Evolutionary conservation across 2,888 invertebrate genomes (phyloP), one percentile per base, ranked within the genome.

Genomic region (Melanargia galathea): DNA sequence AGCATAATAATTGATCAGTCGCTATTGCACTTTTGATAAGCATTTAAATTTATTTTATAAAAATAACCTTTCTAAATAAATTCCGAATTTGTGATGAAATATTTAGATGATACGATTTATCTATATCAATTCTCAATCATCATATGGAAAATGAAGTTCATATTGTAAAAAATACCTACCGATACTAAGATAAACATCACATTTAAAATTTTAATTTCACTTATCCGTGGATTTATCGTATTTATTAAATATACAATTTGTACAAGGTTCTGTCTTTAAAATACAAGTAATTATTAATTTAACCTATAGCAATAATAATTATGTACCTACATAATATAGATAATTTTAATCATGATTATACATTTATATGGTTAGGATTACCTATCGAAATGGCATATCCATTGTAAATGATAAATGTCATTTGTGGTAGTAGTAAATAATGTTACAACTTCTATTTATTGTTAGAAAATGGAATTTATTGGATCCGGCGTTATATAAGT

Each of bases 41-140:
- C 90, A 90, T 90, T 90, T 90, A 90, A 86, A 85, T 84, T 83
- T 80, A 79, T 74, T 65, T 63, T 68, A 63, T 65, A 63, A 16
- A 52, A 65, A 63, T 67, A 54, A 64, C 64, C 49, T 63, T 40
- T 40, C 40, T 40, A 30, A 40, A 40, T 40, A 40, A 40, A 16
- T 63, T 62, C 49, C 18, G 48, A 38, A 55, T 26, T 26, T 26
- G 43, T 26, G 22, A 26, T 43, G 10, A 43, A 35, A 45, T 57
- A 45, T 22, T 40, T n/a, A n/a, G n/a, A 2, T 38, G 0, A 51
- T 30, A 11, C 10, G 18, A 8, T 43, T 16, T 4, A 30, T 33
- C 10, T 2, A 2, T 16, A 16, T 26, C 8, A 10, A 8, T 10
- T 33, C 35, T 22, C n/a, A 24, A 49, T 49, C n/a, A 26, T 26